Conservation (phyloP, 1,140 invertebrate species). For the Meloidogyne hapla region DNA sequence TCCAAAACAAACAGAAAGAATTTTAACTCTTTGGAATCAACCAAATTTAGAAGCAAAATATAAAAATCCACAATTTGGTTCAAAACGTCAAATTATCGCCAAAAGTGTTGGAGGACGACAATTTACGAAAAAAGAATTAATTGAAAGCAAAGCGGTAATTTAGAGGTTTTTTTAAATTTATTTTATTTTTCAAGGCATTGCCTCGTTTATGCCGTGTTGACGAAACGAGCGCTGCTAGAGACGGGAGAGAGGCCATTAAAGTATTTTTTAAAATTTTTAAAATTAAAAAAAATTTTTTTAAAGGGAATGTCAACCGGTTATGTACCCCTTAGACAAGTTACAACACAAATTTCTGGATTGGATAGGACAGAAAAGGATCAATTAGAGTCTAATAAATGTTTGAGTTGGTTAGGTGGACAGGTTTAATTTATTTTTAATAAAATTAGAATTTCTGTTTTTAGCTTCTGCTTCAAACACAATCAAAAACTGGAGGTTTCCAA, state of each 20-base stretch:
- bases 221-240: conserved; percentile 34
- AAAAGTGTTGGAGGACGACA: conserved; percentile 35
- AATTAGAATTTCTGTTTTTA: conserved; percentile 20
- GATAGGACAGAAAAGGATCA: conserved; percentile 43
- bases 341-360: conserved; percentile 39
- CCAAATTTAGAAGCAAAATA: conserved; percentile 43
- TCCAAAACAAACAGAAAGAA: conserved; percentile 44
- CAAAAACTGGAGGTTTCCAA: conserved; percentile 42
- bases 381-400: conserved; percentile 43
- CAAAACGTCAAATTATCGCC: conserved; percentile 28
- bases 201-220: conserved; percentile 41
- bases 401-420: conserved; percentile 47
- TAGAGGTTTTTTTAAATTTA: background rate
- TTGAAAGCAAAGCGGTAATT: conserved; percentile 17
- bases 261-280: background rate
- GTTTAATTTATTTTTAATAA: conserved; percentile 8
- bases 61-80: conserved; percentile 31
- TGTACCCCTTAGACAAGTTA: conserved; percentile 33
- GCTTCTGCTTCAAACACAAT: conserved; percentile 42
- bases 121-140: conserved; percentile 36
- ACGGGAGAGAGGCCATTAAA: conserved; percentile 20
- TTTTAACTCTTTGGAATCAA: conserved; percentile 33
- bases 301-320: conserved; percentile 23
- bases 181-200: conserved; percentile 18
- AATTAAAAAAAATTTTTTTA: conserved; percentile 11